Evolutionary conservation across 2,888 invertebrate species (phyloP).

Genomic region (Caenorhabditis sp.): DNA sequence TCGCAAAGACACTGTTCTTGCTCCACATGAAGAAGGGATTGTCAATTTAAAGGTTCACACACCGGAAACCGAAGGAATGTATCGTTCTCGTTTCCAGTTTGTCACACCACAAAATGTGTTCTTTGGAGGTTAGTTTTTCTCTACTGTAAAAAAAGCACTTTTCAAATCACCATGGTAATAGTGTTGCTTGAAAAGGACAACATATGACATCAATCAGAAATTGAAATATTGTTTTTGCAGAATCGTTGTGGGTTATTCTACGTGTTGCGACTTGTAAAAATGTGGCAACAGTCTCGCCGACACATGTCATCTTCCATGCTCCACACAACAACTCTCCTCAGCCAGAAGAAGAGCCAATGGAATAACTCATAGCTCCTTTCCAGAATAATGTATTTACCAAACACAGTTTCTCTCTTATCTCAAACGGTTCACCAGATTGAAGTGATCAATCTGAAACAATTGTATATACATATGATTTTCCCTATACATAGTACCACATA

Average conservation of each 20-base stretch:
- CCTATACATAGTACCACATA: no score
- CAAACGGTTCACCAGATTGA: no score
- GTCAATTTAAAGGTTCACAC: conserved; percentile 15
- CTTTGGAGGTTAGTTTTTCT: conserved; percentile 26
- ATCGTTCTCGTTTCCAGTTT: conserved; percentile 37
- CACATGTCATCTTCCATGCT: not conserved
- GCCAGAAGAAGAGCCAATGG: not conserved
- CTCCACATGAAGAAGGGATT: conserved; percentile 17
- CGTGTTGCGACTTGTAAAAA: conserved; percentile 2
- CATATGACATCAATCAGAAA: not conserved
- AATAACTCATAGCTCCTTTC: not conserved
- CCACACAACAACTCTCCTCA: not conserved
- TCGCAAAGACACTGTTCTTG: conserved; percentile 16
- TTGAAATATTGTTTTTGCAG: not conserved
- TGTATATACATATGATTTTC: no score
- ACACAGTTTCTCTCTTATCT: no score
- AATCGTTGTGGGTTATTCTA: conserved; percentile 32
- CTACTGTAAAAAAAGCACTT: not conserved
- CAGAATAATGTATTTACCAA: no score
- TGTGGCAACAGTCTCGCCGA: no score
- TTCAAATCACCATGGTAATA: no score
- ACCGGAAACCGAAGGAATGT: conserved; percentile 22
- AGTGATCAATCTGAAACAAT: no score
- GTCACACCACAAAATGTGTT: conserved; percentile 39
- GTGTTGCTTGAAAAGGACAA: no score